Conservation (phyloP, 2,888 invertebrate genomes). For the Cryptus viduatorius region DNA sequence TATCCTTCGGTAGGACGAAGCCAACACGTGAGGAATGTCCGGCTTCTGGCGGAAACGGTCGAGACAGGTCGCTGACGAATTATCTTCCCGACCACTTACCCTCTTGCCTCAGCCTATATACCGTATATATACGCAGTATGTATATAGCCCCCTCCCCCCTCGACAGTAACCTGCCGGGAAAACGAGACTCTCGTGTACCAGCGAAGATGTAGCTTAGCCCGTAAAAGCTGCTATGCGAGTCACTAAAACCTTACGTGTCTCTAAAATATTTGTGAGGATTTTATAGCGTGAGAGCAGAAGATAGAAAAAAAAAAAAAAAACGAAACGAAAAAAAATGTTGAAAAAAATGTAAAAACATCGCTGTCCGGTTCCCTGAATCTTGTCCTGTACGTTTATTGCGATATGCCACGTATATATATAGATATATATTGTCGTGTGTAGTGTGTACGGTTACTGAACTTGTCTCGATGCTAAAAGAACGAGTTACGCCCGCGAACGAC, state of each 20-base stretch:
- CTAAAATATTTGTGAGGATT: conserved; percentile 69
- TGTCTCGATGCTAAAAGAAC: conserved; percentile 37
- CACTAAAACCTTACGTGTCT: conserved; percentile 68
- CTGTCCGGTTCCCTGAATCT: conserved; percentile 51
- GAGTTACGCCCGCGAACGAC: conserved; percentile 37
- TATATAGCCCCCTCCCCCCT: background rate
- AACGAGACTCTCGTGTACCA: conserved; percentile 50
- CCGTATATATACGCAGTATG: conserved; percentile 13
- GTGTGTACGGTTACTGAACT: conserved; percentile 29
- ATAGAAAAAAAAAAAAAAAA: conserved; percentile 15
- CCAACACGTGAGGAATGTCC: conserved; percentile 71
- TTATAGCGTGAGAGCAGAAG: conserved; percentile 66
- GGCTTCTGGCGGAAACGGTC: conserved; percentile 71
- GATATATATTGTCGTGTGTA: background rate
- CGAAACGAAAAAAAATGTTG: conserved; percentile 35
- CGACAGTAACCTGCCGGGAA: conserved; percentile 56
- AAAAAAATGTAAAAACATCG: conserved; percentile 17
- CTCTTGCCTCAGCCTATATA: conserved; percentile 56
- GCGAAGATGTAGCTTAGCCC: conserved; percentile 43
- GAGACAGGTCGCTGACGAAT: conserved; percentile 72
- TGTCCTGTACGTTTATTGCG: conserved; percentile 23
- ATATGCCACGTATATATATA: background rate
- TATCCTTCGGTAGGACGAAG: conserved; percentile 38
- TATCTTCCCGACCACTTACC: conserved; percentile 72
- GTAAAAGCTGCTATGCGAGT: conserved; percentile 65